Evolutionary conservation across 2,797 vertebrate species (phyloP), one percentile per base, ranked within the genome.

Genomic region (Coreius guichenoti): DNA sequence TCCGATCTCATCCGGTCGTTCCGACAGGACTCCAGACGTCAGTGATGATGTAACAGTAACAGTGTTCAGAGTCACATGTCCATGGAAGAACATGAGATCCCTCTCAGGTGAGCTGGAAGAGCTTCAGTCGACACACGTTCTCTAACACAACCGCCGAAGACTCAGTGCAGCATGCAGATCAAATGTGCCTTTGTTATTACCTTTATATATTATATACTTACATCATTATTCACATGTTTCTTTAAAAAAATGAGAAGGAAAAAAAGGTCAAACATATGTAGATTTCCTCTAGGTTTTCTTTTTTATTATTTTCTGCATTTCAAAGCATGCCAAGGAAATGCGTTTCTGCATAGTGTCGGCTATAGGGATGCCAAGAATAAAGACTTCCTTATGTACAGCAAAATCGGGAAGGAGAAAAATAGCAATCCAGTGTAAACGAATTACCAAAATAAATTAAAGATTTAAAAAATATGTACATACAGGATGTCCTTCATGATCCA

Each of bases 311-410:
- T 43, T 79, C 90, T 95, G 95, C 95, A 96, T 95, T 94, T 96
- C 94, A 94, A 94, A 96, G 94, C 95, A 96, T 96, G 95, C 95
- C 94, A 94, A 94, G 94, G 88, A 93, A 92, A 91, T 86, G 85
- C 86, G 90, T 91, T 93, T 94, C 94, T 96, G 95, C 95, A 96
- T 96, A 96, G 95, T 95, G 94, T 93, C 92, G 94, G 94, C 95
- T 96, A 95, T 95, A 95, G 88, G 88, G 91, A 92, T 92, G 94
- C 93, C 94, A 93, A 92, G 87, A 92, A 86, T 90, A 91, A 93
- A 93, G 88, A 93, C 91, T 91, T 91, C 83, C 75, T 87, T 94
- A 95, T 96, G 89, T 95, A 96, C 94, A 88, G 87, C 83, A 84
- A 86, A 86, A 83, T 0, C 43, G 23, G 75, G 70, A 94, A 90